phyloP scores from a whole-genome alignment of 2,797 vertebrate genomes.

The Kryptopterus vitreolus region DNA sequence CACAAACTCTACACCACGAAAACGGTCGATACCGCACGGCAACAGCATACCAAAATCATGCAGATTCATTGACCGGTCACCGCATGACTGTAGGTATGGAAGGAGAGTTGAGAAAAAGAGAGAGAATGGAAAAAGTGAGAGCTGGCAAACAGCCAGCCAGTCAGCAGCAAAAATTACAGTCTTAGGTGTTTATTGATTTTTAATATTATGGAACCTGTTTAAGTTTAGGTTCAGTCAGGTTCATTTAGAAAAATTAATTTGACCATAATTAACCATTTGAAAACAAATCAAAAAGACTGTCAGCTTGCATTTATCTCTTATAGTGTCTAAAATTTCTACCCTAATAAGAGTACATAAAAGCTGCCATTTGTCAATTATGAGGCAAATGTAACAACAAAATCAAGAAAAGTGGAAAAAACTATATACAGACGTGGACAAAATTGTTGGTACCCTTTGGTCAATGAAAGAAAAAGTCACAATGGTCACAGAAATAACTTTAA shows the following conservation, averaged over 20 bases:
- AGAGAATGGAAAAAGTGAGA: neutral
- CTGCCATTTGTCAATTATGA: neutral
- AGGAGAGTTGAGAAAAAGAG: neutral
- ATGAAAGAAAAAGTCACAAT: too few relatives aligned
- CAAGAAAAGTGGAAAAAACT: too few relatives aligned
- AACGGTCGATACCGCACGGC: constrained; percentile 94
- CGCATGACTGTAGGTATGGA: constrained; percentile 80
- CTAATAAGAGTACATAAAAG: neutral
- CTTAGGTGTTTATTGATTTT: neutral
- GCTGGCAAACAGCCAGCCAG: neutral
- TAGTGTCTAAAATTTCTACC: too few relatives aligned
- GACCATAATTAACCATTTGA: neutral
- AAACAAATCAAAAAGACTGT: neutral
- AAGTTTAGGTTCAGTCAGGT: neutral
- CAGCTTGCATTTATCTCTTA: neutral
- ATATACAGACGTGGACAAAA: too few relatives aligned
- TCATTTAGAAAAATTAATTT: neutral
- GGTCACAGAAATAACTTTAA: too few relatives aligned
- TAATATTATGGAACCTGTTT: neutral
- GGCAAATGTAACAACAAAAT: neutral
- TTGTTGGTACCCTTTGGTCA: too few relatives aligned
- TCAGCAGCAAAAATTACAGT: neutral
- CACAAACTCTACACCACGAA: constrained; percentile 96
- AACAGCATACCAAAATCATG: constrained; percentile 95
- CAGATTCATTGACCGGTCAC: constrained; percentile 92